Conservation (phyloP, 2,888 invertebrate genomes). For the Pterobdella sp. region DNA sequence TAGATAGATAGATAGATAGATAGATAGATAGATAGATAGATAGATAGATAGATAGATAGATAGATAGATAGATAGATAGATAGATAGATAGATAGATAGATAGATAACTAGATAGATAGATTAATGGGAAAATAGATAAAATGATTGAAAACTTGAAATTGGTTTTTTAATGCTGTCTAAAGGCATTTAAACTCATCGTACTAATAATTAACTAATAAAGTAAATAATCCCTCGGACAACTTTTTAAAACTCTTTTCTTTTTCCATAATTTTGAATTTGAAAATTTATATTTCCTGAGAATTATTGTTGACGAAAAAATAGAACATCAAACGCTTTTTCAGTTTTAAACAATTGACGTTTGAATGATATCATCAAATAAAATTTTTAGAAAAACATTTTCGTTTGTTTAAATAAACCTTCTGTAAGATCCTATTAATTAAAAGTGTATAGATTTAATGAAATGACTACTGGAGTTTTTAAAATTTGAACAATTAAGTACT, state of each 20-base stretch:
- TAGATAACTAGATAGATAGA: background rate
- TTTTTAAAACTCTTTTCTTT: no score
- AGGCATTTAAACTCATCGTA: no score
- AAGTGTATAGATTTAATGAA: no score
- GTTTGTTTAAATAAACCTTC: no score
- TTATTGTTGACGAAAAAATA: background rate
- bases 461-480: no score
- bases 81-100: background rate
- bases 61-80: background rate
- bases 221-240: no score
- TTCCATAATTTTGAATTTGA: no score
- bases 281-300: no score
- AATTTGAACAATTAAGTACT: no score
- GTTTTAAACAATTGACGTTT: background rate
- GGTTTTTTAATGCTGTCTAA: background rate
- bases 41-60: background rate
- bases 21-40: background rate
- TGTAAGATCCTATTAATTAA: no score
- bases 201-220: no score
- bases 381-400: background rate
- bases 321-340: background rate
- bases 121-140: background rate
- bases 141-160: background rate
- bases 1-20: background rate
- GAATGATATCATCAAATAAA: background rate